A percentile compares a stretch with the other conserved stretches of the same genome.
These are phyloP conservation scores for Drosophila ananassae DNA, from an alignment of 1,140 invertebrate genomes.

Conservation along the genomic window DNA sequence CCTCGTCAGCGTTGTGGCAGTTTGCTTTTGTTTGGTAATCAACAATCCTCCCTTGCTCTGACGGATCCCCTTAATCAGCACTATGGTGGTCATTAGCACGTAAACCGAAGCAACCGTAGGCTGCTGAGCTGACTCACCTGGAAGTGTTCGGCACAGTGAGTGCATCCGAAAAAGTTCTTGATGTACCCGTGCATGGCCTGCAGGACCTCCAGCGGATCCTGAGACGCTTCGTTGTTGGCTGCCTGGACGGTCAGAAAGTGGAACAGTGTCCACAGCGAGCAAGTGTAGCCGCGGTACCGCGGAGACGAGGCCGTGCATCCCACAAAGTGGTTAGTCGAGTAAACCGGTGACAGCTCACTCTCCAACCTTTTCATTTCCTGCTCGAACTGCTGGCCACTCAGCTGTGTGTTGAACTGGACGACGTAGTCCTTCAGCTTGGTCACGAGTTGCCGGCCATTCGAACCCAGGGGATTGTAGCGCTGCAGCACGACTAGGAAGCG, in stretches of 20 bases:
- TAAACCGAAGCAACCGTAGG: neutral
- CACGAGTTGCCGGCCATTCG: constrained; percentile 88
- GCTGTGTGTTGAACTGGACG: constrained; percentile 57
- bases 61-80: constrained; percentile 38
- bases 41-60: constrained; percentile 7
- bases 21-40: constrained; percentile 45
- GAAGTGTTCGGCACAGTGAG: constrained; percentile 95
- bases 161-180: constrained; percentile 97
- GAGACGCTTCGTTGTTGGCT: constrained; percentile 84
- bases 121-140: constrained; percentile 84
- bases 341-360: constrained; percentile 44
- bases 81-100: constrained; percentile 39
- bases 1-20: constrained; percentile 17
- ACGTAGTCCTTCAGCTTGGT: constrained; percentile 72
- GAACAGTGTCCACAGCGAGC: constrained; percentile 97
- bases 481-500: constrained; percentile 89
- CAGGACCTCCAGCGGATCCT: constrained; percentile 89
- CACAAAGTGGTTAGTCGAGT: constrained; percentile 83
- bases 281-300: constrained; percentile 94
- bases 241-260: constrained; percentile 95
- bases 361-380: constrained; percentile 58
- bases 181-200: constrained; percentile 94
- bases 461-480: constrained; percentile 84
- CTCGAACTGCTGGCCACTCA: constrained; percentile 70
- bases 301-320: constrained; percentile 88